Evolutionary conservation across 2,797 vertebrate species (phyloP), one percentile per base, ranked within the genome.

Genomic region (Ispidina lecontei): DNA sequence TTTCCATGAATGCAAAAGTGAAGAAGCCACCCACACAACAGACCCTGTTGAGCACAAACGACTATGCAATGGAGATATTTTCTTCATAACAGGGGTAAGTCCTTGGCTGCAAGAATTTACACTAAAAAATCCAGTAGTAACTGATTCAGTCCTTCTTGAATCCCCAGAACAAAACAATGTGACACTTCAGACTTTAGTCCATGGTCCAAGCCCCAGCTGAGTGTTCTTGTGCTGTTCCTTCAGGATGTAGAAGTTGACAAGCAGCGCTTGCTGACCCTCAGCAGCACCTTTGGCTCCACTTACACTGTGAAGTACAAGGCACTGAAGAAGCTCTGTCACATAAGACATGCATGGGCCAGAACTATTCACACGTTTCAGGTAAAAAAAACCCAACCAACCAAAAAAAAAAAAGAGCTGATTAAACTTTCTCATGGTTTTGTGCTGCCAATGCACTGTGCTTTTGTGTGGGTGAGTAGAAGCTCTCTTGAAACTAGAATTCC

Each of bases 281-380:
- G 92, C 86, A 98, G 97, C 84, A 92, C 81, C 0, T 94, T 96
- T 0, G 97, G 97, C 31, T 90, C 97, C 47, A 82, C 78, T 2
- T 93, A 97, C 55, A 98, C 91, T 6, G 97, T 98, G 70, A 89
- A 76, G 44, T 98, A 97, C 69, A 92, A 67, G 41, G 97, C 97
- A 31, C 94, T 98, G 54, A 96, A 90, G 93, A 97, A 70, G 47
- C 76, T 95, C 8, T 98, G 98, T 88, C 97, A 84, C 69, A 97
- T 98, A 89, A 97, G 68, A 62, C 98, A 98, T 28, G 98, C 98
- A 1, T 99, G 98, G 98, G 98, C 98, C 68, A 98, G 97, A 96
- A 98, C 98, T 64, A 98, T 99, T 87, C 98, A 98, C 89, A 98
- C 98, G 4, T 98, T 98, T 92, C 98, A 98, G 98, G 98, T 98